Percentiles rank a stretch among this genome's conserved stretches.
Conservation (phyloP, 2,113 vertebrate species). For the Stomatorhinus ivindoensis region DNA sequence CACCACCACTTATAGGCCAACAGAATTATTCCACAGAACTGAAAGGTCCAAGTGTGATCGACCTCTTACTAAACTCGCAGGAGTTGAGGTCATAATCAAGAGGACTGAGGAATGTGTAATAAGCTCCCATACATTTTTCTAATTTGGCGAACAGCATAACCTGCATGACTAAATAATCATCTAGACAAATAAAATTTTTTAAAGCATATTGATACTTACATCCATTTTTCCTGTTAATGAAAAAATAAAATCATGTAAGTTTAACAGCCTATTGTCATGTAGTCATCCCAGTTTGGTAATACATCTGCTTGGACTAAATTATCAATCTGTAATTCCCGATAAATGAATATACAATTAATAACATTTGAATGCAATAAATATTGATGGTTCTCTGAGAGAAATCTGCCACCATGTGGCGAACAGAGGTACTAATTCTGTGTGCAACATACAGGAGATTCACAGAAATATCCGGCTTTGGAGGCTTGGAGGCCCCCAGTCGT, state of each 20-base stretch:
- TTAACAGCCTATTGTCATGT: background rate
- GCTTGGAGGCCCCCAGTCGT: background rate
- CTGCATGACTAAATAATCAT: background rate
- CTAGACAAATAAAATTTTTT: background rate
- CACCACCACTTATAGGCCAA: background rate
- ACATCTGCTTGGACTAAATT: background rate
- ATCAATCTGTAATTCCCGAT: background rate
- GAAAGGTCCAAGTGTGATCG: background rate
- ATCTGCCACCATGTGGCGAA: background rate
- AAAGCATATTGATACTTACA: slow-evolving; percentile 30
- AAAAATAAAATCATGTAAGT: slow-evolving; percentile 6
- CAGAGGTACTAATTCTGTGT: background rate
- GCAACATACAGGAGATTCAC: background rate
- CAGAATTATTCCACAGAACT: background rate
- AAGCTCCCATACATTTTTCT: background rate
- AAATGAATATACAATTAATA: background rate
- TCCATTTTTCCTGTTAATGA: slow-evolving; percentile 34
- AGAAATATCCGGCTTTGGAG: background rate
- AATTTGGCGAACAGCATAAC: background rate
- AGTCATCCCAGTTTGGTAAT: background rate
- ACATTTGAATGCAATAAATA: background rate
- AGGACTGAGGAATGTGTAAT: background rate
- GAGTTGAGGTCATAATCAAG: background rate
- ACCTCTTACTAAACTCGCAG: background rate
- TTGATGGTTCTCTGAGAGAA: background rate